Evolutionary conservation across 2,888 invertebrate species (phyloP).

Genomic region (Artemia sinica): DNA sequence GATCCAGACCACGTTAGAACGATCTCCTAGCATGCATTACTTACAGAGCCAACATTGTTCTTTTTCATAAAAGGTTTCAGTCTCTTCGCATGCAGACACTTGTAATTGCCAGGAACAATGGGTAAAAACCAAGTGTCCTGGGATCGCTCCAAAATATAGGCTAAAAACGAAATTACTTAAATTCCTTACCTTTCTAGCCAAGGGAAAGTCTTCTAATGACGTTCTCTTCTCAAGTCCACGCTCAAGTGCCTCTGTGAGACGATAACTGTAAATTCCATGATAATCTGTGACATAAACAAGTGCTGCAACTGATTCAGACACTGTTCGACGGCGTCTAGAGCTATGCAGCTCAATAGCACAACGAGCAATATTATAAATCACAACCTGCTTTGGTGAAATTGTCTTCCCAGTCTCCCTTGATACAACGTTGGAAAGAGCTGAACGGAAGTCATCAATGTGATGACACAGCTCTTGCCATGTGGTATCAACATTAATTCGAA

Average conservation of each 20-base stretch:
- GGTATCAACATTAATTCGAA: neutral
- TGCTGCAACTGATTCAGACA: conserved; percentile 7
- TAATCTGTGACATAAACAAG: conserved; percentile 10
- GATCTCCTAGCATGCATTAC: too few species aligned
- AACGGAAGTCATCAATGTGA: conserved; percentile 3
- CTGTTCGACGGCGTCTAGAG: neutral
- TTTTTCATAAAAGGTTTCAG: too few species aligned
- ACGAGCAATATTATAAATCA: conserved; percentile 8
- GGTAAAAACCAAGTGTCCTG: too few species aligned
- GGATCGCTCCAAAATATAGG: too few species aligned
- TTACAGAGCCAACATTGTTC: too few species aligned
- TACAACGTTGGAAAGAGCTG: neutral
- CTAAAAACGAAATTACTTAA: too few species aligned
- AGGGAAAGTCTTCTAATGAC: too few species aligned
- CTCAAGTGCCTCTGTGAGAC: conserved; percentile 7
- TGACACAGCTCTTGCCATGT: conserved; percentile 4
- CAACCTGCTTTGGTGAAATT: neutral
- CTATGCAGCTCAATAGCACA: conserved; percentile 9
- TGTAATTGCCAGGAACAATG: too few species aligned
- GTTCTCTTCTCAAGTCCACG: neutral
- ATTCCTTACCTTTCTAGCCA: too few species aligned
- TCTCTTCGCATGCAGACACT: too few species aligned
- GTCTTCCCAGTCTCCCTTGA: neutral
- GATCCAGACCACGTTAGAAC: too few species aligned
- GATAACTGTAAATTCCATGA: conserved; percentile 7